Conservation (phyloP, 1,140 invertebrate species). For the Temnothorax nylanderi region DNA sequence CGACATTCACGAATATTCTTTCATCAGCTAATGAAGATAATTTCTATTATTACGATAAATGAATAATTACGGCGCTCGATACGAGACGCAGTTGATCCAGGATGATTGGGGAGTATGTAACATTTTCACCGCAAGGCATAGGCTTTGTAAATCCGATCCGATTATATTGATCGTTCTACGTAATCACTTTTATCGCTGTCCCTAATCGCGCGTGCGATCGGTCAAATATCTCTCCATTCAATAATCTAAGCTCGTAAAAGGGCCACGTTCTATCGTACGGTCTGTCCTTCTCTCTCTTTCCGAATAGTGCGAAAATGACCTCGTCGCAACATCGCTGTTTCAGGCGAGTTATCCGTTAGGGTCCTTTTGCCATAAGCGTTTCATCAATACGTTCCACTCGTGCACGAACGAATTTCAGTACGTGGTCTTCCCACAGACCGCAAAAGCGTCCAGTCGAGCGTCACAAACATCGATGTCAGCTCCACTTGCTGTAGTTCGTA, state of each 20-base stretch:
- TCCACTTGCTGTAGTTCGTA: background rate
- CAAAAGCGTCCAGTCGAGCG: constrained; percentile 26
- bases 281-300: background rate
- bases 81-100: background rate
- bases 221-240: constrained; percentile 2
- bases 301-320: background rate
- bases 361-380: constrained; percentile 3
- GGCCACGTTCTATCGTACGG: background rate
- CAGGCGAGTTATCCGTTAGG: background rate
- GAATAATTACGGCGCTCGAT: background rate
- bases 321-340: background rate
- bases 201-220: background rate
- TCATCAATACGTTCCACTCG: constrained; percentile 14
- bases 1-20: background rate
- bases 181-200: constrained; percentile 1
- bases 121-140: background rate
- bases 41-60: background rate
- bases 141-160: background rate
- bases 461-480: constrained; percentile 13
- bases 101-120: background rate
- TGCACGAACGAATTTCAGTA: background rate
- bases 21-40: background rate
- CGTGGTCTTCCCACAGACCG: background rate
- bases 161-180: constrained; percentile 7
- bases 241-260: constrained; percentile 5